Evolutionary conservation across 2,113 vertebrate genomes (phyloP).

Genomic region (Brachyhypopomus gauderio): DNA sequence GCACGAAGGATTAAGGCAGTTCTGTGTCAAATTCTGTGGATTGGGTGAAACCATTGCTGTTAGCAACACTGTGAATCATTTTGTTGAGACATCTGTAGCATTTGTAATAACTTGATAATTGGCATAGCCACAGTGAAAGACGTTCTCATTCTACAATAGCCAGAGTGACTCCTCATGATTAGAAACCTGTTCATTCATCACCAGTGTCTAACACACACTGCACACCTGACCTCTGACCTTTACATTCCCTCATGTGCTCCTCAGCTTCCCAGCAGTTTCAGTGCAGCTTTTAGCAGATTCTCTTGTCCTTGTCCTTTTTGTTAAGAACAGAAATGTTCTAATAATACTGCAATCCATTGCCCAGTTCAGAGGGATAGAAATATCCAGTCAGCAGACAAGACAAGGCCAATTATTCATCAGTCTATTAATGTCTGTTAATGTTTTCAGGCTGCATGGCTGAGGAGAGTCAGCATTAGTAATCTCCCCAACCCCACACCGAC

Average conservation of each 20-base stretch:
- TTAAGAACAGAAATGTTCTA: neutral
- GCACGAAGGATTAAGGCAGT: no score
- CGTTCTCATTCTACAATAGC: neutral
- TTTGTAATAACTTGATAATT: no score
- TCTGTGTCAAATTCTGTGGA: no score
- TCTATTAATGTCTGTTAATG: neutral
- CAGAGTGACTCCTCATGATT: no score
- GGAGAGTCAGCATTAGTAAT: neutral
- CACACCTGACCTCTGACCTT: neutral
- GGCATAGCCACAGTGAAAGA: neutral
- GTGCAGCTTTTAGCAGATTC: no score
- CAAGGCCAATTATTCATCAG: neutral
- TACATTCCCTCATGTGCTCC: constrained; percentile 15
- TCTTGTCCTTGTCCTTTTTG: neutral
- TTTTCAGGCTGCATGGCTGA: neutral
- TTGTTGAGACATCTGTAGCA: neutral
- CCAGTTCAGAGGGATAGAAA: neutral
- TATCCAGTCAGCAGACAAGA: neutral
- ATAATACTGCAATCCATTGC: neutral
- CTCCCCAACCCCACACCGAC: neutral
- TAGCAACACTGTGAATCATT: neutral
- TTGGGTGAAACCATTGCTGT: no score
- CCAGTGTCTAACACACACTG: neutral
- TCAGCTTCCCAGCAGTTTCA: neutral
- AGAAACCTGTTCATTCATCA: neutral